These are phyloP conservation scores for Erynnis tages DNA, from an alignment of 2,888 invertebrate species.

Conservation along the genomic window DNA sequence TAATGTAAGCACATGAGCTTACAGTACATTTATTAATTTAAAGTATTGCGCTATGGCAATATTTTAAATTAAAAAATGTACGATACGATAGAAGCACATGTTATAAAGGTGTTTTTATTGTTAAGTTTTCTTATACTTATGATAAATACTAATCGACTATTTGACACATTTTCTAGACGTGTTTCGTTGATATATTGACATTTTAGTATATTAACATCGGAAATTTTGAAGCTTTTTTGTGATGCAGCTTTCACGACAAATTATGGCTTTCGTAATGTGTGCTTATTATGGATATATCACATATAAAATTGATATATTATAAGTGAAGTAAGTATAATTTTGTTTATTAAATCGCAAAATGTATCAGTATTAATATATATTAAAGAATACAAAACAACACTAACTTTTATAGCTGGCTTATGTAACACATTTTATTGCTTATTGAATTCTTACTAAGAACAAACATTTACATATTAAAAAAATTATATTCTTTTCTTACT, in stretches of 20 bases:
- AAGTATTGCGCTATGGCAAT: background rate
- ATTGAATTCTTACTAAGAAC: background rate
- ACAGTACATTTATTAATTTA: no score
- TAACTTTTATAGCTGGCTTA: background rate
- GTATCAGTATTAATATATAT: background rate
- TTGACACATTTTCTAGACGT: no score
- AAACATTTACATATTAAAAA: conserved; percentile 1
- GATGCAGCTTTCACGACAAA: conserved; percentile 30
- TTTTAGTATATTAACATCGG: conserved; percentile 6
- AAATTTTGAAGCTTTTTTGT: conserved; percentile 26
- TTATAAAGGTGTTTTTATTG: no score
- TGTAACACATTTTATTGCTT: background rate
- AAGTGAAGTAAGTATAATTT: conserved; percentile 14
- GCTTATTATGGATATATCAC: conserved; percentile 32
- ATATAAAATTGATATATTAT: background rate
- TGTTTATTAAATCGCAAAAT: no score
- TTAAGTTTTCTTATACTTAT: no score
- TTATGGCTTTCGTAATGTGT: conserved; percentile 32
- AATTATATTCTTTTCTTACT: conserved; percentile 40
- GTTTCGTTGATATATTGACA: background rate
- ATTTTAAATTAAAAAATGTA: no score
- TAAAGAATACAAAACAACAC: background rate
- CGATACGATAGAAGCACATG: no score
- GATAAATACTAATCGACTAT: no score
- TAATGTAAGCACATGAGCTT: no score